phyloP scores from a whole-genome alignment of 2,888 invertebrate genomes.

The Bugulina stolonifera region DNA sequence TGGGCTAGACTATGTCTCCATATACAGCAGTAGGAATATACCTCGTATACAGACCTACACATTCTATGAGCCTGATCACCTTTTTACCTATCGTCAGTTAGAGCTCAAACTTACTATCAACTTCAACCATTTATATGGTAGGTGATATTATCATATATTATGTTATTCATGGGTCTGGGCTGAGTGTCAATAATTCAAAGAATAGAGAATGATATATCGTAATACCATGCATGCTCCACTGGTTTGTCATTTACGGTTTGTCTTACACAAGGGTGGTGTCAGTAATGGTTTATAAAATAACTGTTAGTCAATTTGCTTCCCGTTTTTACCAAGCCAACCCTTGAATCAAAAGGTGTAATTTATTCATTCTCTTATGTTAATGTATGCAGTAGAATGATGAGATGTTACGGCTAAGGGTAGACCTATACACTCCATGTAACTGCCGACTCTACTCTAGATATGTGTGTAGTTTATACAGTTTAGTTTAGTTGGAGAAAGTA shows the following conservation, averaged over 20 bases:
- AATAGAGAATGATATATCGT: too few species aligned
- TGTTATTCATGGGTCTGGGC: too few species aligned
- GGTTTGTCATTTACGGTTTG: background rate
- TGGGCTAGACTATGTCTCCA: background rate
- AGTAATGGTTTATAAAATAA: background rate
- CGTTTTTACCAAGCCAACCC: background rate
- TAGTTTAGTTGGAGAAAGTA: too few species aligned
- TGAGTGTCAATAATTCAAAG: too few species aligned
- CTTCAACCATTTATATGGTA: background rate
- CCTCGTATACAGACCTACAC: background rate
- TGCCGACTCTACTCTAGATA: too few species aligned
- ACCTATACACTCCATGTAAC: too few species aligned
- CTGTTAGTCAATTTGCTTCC: background rate
- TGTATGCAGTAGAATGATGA: background rate
- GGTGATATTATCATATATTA: background rate
- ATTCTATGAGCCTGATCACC: background rate
- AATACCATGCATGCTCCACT: background rate
- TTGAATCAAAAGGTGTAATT: background rate
- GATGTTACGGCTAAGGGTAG: too few species aligned
- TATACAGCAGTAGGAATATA: background rate
- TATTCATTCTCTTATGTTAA: background rate
- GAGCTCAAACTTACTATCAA: background rate
- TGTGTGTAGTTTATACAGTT: too few species aligned
- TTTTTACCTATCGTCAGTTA: background rate
- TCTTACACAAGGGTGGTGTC: background rate